These are phyloP conservation scores for Cydia fagiglandana DNA, from an alignment of 1,140 invertebrate genomes.

Conservation along the genomic window DNA sequence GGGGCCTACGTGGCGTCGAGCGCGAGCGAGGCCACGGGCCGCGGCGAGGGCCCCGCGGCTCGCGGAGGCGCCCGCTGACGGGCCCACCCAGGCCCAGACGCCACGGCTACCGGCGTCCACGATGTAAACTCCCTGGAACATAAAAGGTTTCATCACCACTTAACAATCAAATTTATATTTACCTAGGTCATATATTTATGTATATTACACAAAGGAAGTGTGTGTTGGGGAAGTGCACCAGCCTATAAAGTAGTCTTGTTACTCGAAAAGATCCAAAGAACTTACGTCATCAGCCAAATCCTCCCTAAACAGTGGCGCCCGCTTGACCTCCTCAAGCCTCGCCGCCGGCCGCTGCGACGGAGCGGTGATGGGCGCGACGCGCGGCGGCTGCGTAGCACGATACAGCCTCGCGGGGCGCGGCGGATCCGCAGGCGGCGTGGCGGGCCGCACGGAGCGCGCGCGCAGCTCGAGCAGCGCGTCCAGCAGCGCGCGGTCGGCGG, in stretches of 20 bases:
- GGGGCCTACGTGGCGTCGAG: constrained; percentile 90
- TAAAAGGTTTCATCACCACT: not conserved
- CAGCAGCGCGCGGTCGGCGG: constrained; percentile 83
- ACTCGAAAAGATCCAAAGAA: constrained; percentile 30
- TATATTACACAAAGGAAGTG: too few relatives aligned
- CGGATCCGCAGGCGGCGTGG: constrained; percentile 74
- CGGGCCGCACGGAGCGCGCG: constrained; percentile 81
- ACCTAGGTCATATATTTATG: too few relatives aligned
- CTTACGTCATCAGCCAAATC: constrained; percentile 89
- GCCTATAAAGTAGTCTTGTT: too few relatives aligned
- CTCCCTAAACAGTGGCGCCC: constrained; percentile 87
- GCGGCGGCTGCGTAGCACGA: constrained; percentile 69
- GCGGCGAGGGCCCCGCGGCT: constrained; percentile 87
- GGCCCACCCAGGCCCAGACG: constrained; percentile 96
- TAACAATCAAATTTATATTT: too few relatives aligned
- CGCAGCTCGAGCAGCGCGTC: constrained; percentile 85
- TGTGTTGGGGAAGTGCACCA: too few relatives aligned
- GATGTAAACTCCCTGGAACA: constrained; percentile 88
- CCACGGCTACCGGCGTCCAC: constrained; percentile 92
- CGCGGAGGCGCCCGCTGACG: constrained; percentile 91
- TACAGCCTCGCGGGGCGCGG: constrained; percentile 80
- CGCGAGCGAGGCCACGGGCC: constrained; percentile 92
- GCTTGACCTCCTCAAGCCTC: constrained; percentile 92
- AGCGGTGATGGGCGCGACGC: constrained; percentile 86
- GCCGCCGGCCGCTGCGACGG: constrained; percentile 90